Base-by-base conservation (phyloP, 1,140 invertebrate species). In the Catajapyx aquilonaris region DNA sequence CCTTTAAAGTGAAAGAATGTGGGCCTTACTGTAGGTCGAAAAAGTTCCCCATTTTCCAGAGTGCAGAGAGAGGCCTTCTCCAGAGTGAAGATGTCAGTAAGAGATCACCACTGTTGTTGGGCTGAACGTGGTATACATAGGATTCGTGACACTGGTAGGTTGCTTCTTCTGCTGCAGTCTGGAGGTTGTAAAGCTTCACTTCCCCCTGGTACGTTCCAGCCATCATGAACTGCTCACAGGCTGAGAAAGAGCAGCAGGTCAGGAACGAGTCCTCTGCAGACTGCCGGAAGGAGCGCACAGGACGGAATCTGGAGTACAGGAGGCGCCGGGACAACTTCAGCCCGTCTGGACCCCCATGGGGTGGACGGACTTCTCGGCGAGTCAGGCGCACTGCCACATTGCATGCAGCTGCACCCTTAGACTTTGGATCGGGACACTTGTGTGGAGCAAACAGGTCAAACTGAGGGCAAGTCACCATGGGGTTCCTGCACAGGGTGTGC, bases 391-490 rank as follows among this genome's bases (percentile, higher is more conserved):
- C 64, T 30, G 70, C 65, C 38, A 83, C 65, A 61, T 87, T 86
- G 1, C 60, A 60, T 13, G 81, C 73, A 2, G 76, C 61, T 42
- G 61, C 64, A 45, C 69, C 74, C 41, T 69, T 71, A 42, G 73
- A 69, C 51, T 74, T 71, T 0, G 81, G 81, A 60, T 90, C 84
- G 10, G 84, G 83, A 61, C 90, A 95, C 53, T 86, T 81, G 55
- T 96, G 88, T 3, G 86, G 86, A 40, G 79, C 83, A 44, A 85
- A 80, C 20, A 90, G 61, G 59, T 87, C 84, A 49, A 90, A 88
- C 52, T 84, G 79, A 9, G 84, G 83, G 58, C 81, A 87, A 0
- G 81, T 87, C 18, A 79, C 79, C 66, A 87, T 84, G 3, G 83
- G 83, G 59, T 86, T 86, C 65, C 84, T 85, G 60, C 84, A 88